A percentile compares a stretch with the other conserved stretches of the same genome.
phyloP scores from a whole-genome alignment of 2,888 invertebrate species.

The Tiliacea aurago region DNA sequence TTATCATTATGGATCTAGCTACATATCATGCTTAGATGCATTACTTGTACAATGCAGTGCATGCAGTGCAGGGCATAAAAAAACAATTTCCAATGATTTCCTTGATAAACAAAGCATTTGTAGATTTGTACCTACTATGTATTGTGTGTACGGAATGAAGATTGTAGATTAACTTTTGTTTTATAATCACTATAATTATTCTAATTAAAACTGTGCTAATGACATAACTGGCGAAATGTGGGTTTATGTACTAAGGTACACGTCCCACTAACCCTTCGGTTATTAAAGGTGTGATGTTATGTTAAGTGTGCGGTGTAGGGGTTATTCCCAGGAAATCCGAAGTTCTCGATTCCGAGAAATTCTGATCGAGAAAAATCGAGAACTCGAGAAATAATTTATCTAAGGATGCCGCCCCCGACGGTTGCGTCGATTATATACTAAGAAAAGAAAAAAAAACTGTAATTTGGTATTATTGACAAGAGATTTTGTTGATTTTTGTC shows the following conservation, averaged over 20 bases:
- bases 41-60: background rate
- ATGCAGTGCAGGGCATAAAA: no score
- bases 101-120: slow-evolving; percentile 1
- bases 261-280: background rate
- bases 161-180: background rate
- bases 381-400: no score
- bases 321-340: no score
- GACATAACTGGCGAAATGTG: background rate
- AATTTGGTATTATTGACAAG: no score
- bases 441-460: no score
- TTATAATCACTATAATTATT: background rate
- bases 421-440: no score
- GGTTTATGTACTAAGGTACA: background rate
- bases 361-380: no score
- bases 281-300: background rate
- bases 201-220: background rate
- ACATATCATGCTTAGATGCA: background rate
- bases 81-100: background rate
- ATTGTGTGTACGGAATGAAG: background rate
- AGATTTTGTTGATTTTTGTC: no score
- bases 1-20: background rate
- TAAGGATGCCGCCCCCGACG: no score
- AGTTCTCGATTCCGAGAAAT: no score
- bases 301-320: background rate
- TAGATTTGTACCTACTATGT: background rate